These are phyloP conservation scores for Alectura lathami DNA, from an alignment of 2,113 vertebrate genomes.

Conservation along the genomic window DNA sequence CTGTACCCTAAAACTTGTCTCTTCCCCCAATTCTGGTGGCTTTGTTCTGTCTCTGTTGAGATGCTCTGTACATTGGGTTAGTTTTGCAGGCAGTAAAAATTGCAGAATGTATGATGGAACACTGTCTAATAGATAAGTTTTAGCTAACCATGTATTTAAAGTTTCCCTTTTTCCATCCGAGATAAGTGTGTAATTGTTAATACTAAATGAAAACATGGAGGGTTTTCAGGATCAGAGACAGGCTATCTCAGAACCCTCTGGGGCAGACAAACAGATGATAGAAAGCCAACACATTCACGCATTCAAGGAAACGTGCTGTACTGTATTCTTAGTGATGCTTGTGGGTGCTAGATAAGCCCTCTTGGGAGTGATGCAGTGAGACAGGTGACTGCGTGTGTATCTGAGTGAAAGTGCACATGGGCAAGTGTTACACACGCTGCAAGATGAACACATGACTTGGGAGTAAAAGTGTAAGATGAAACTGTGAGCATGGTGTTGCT, in stretches of 20 bases:
- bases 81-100: neutral
- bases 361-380: neutral
- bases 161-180: neutral
- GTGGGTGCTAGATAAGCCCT: neutral
- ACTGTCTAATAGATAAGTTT: neutral
- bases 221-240: conserved; percentile 13
- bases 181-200: conserved; percentile 18
- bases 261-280: conserved; percentile 3
- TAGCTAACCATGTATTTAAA: neutral
- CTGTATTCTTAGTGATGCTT: conserved; percentile 42
- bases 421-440: neutral
- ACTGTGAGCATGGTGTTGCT: neutral
- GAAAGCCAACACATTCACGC: neutral
- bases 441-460: neutral
- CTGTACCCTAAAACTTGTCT: neutral
- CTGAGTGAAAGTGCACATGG: conserved; percentile 47
- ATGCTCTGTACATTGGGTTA: neutral
- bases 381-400: conserved; percentile 41
- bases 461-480: neutral
- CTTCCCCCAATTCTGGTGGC: neutral
- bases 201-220: neutral
- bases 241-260: conserved; percentile 13
- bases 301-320: conserved; percentile 2
- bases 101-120: neutral
- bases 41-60: neutral